These are phyloP conservation scores for Denticeps clupeoides DNA, from an alignment of 2,797 vertebrate species.

Conservation along the genomic window DNA sequence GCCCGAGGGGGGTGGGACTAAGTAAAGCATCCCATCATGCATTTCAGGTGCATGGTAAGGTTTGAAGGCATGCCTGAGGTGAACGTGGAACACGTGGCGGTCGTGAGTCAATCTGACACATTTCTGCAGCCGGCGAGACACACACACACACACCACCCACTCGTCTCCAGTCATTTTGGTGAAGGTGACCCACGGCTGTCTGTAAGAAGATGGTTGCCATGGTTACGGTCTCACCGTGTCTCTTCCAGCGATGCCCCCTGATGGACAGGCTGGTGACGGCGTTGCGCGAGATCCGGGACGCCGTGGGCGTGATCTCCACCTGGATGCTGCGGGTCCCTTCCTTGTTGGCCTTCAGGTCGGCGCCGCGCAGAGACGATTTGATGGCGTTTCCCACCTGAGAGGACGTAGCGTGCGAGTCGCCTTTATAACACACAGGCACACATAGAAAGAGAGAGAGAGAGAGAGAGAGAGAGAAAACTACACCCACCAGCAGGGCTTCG, in stretches of 20 bases:
- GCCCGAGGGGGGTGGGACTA: too few relatives aligned
- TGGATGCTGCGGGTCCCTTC: slow-evolving; percentile 87
- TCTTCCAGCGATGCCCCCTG: slow-evolving; percentile 95
- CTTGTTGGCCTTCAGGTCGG: slow-evolving; percentile 82
- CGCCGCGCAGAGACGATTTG: slow-evolving; percentile 82
- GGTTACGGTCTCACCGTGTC: slow-evolving; percentile 78
- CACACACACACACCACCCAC: too few relatives aligned
- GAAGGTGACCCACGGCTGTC: too few relatives aligned
- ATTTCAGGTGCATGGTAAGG: too few relatives aligned
- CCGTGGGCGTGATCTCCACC: slow-evolving; percentile 93
- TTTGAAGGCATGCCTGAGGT: too few relatives aligned
- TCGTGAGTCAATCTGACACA: too few relatives aligned
- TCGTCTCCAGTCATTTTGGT: too few relatives aligned
- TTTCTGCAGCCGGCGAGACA: too few relatives aligned
- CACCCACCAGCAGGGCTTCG: slow-evolving; percentile 90
- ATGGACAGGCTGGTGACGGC: slow-evolving; percentile 97
- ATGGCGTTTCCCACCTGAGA: slow-evolving; percentile 91
- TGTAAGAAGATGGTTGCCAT: too few relatives aligned
- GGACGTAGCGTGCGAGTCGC: neutral
- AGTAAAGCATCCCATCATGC: too few relatives aligned
- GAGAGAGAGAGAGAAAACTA: slow-evolving; percentile 1
- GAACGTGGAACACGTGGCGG: too few relatives aligned
- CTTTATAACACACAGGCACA: too few relatives aligned
- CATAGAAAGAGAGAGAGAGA: neutral
- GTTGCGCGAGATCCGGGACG: slow-evolving; percentile 93